Evolutionary conservation across 2,797 vertebrate genomes (phyloP), one percentile per base, ranked within the genome.

Genomic region (Eulemur albifrons): DNA sequence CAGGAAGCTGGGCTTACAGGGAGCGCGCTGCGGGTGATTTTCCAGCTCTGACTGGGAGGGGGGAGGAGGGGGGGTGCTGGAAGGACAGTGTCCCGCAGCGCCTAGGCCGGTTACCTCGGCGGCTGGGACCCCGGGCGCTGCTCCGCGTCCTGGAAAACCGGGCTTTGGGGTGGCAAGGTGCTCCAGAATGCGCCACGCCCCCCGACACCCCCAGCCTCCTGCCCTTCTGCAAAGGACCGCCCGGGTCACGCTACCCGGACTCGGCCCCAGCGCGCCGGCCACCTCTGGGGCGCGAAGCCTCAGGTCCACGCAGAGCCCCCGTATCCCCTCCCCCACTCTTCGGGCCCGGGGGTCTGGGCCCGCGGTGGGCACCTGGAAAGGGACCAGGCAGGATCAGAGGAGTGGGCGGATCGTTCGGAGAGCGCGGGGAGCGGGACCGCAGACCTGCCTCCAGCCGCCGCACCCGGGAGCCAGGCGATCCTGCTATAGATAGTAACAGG

Each of bases 401-500:
- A 88, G 95, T 70, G 95, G 97, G 97, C 86, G 86, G 97, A 70
- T 81, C 70, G 90, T 96, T 96, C 82, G 48, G 95, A 98, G 97
- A 82, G 88, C 97, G 93, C 97, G 21, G 94, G 97, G 97, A 97
- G 97, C 97, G 84, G 97, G 98, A 97, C 98, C 92, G 97, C 98
- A 81, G 97, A 96, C 97, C 98, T 93, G 98, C 98, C 97, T 98
- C 93, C 91, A 61, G 97, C 98, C 93, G 97, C 97, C 96, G 98
- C 97, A 88, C 98, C 98, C 97, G 59, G 97, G 98, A 98, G 98
- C 98, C 98, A 97, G 96, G 97, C 96, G 98, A 98, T 98, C 97
- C 94, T 76, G 98, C 98, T 98, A 98, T 98, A 98, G 98, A 98
- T 98, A 98, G 98, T 98, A 98, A 98, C 98, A 98, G 98, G 97